Conservation (phyloP, 2,113 vertebrate genomes). For the Elaphurus davidianus region DNA sequence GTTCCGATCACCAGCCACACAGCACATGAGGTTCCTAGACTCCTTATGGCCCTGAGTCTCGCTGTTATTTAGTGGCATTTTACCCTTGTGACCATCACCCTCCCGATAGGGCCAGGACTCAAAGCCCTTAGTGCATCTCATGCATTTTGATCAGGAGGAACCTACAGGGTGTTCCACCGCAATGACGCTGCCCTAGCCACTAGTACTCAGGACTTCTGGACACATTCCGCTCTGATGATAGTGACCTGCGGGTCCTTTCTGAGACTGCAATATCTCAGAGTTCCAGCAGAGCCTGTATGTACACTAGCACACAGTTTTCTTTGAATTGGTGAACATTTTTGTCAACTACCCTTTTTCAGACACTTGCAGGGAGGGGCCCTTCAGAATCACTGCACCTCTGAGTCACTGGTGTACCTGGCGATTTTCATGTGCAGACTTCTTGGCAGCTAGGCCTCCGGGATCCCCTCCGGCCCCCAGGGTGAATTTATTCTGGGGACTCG, state of each 20-base stretch:
- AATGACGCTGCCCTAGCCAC: background rate
- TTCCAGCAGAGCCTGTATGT: background rate
- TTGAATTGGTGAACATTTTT: background rate
- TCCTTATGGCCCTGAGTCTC: background rate
- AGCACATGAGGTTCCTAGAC: background rate
- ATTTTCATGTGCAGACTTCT: background rate
- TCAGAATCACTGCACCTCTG: background rate
- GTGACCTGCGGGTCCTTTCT: background rate
- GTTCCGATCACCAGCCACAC: background rate
- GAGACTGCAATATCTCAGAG: background rate
- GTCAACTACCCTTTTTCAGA: background rate
- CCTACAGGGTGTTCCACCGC: too few species aligned
- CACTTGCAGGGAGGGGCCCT: background rate
- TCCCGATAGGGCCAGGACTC: background rate
- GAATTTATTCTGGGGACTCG: background rate
- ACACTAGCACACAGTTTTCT: background rate
- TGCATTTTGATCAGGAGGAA: background rate
- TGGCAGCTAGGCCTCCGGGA: background rate
- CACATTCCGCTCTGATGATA: background rate
- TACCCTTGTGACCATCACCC: background rate
- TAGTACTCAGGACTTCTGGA: background rate
- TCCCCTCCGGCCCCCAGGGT: background rate
- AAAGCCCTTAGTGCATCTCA: background rate
- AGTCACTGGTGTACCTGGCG: background rate
- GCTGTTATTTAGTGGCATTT: background rate